phyloP scores from a whole-genome alignment of 2,888 invertebrate genomes.

The Cerastis rubricosa region DNA sequence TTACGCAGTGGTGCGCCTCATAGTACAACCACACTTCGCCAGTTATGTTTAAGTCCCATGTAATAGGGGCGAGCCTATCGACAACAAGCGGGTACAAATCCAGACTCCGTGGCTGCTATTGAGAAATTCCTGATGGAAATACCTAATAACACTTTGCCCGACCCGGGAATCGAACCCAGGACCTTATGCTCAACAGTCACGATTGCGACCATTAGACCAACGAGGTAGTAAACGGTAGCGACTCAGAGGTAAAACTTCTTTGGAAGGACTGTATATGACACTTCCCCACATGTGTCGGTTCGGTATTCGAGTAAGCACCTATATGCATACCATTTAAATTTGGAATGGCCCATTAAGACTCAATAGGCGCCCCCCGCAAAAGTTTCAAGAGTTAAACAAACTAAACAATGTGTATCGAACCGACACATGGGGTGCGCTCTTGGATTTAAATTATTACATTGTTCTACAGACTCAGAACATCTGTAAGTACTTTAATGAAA shows the following conservation, averaged over 20 bases:
- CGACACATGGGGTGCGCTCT: background rate
- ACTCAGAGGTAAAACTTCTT: background rate
- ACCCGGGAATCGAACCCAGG: no score
- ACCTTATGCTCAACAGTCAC: no score
- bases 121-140: no score
- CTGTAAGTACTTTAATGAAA: background rate
- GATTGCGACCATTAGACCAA: no score
- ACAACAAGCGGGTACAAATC: no score
- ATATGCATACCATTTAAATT: background rate
- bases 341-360: slow-evolving; percentile 18
- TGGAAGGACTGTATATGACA: background rate
- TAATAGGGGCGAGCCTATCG: no score
- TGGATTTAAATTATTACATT: background rate
- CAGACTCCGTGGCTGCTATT: background rate
- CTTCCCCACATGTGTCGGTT: background rate
- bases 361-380: slow-evolving; percentile 14
- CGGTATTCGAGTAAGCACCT: background rate
- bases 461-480: background rate
- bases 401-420: slow-evolving; percentile 8
- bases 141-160: no score
- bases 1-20: no score
- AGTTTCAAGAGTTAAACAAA: slow-evolving; percentile 13
- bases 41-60: no score
- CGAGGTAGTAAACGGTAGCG: background rate
- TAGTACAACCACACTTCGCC: no score